These are phyloP conservation scores for Ophraella communa DNA, from an alignment of 2,888 invertebrate species.

Conservation along the genomic window DNA sequence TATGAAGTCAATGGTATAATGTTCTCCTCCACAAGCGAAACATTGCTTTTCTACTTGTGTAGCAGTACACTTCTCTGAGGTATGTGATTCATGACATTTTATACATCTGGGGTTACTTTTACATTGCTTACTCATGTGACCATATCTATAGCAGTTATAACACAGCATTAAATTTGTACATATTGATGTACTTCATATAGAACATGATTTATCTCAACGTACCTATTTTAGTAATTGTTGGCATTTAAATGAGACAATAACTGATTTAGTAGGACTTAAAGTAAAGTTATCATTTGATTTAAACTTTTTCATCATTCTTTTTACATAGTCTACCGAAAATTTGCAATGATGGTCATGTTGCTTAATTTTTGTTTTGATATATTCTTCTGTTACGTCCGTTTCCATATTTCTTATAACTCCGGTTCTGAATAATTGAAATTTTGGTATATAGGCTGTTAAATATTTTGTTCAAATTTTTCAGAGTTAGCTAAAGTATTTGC, in stretches of 20 bases:
- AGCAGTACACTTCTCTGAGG: neutral
- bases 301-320: neutral
- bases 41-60: neutral
- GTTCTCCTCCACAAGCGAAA: conserved; percentile 7
- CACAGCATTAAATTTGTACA: conserved; percentile 3
- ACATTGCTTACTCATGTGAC: no score
- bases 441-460: neutral
- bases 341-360: neutral
- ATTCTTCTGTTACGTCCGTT: neutral
- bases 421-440: neutral
- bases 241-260: neutral
- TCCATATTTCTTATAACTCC: neutral
- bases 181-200: neutral
- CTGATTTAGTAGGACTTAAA: neutral
- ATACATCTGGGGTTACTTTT: conserved; percentile 2
- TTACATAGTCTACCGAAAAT: neutral
- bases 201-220: neutral
- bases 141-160: conserved; percentile 6
- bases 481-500: no score
- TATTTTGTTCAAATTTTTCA: no score
- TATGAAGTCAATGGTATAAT: conserved; percentile 5
- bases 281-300: neutral
- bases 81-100: conserved; percentile 6
- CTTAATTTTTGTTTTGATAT: neutral
- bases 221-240: neutral